Base-by-base conservation (phyloP, 2,888 invertebrate species). In the Eupithecia subumbrata region DNA sequence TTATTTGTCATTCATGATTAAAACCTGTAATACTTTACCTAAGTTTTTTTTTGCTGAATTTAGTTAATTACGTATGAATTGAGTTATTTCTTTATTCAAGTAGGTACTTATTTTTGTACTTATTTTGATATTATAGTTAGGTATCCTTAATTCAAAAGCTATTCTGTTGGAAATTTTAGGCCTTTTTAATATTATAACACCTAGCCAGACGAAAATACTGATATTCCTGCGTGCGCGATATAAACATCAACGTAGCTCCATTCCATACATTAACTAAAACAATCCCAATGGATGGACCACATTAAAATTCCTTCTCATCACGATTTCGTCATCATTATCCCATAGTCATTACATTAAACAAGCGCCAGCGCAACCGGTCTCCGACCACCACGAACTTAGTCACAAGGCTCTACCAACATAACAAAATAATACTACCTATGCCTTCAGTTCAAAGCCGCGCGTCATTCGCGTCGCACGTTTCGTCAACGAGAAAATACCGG, bases 331-430 rank as follows among this genome's bases (percentile, higher is more conserved):
- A 60, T 60, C 60, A 60, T 25, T 60, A 60, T 5, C 60, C 60
- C 60, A 60, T 25, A 60, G 25, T 60, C 60, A 56, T 56, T 56
- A 43, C 37, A 56, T 56, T 52, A 52, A n/a, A 56, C 66, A 37
- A 37, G 68, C 68, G 68, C 68, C 9, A 63, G 69, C 43, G 71
- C 71, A 64, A 34, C 48, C 71, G 67, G 76, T 60, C 76, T 71
- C 71, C 87, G 87, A 86, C 86, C 89, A 84, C 87, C 88, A 90
- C 89, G 91, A 90, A 90, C 88, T 86, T 85, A 87, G 89, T 93
- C 94, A 94, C 94, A 93, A 93, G 93, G 83, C 86, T 87, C 84
- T 88, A 85, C 92, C 93, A 93, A 93, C 92, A 88, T 91, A 81
- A 83, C 87, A 84, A 86, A 82, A 48, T n/a, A 30, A 52, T n/a